Percentiles rank a stretch among this genome's conserved stretches.
Conservation (phyloP, 2,113 vertebrate genomes). For the Solenodon paradoxus region DNA sequence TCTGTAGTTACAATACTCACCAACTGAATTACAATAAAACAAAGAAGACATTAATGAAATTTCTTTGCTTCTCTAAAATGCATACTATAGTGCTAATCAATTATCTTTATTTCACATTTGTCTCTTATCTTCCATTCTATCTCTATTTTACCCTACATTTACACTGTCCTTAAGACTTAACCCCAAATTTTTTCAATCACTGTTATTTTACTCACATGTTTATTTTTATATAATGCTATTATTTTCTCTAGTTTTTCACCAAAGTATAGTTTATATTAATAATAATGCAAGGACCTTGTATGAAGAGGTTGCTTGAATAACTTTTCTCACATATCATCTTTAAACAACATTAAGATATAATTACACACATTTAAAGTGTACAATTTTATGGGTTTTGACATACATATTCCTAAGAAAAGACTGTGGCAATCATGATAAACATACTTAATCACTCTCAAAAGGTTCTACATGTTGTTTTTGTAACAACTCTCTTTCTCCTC, state of each 20-base stretch:
- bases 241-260: background rate
- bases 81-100: background rate
- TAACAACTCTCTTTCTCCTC: background rate
- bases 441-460: background rate
- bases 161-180: background rate
- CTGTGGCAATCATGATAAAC: background rate
- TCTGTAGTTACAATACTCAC: background rate
- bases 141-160: background rate
- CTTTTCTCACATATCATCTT: background rate
- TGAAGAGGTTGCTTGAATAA: background rate
- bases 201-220: background rate
- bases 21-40: constrained; percentile 1
- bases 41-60: constrained; percentile 44
- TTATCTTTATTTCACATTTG: background rate
- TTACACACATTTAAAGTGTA: background rate
- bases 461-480: background rate
- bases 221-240: too few relatives aligned
- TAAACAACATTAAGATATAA: background rate
- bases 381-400: background rate
- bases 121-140: background rate
- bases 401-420: background rate
- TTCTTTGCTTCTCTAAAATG: constrained; percentile 16
- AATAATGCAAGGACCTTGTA: background rate
- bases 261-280: background rate
- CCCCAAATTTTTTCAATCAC: background rate